Percentiles rank a stretch among this genome's conserved stretches.
These are phyloP conservation scores for Amphimallon solstitiale DNA, from an alignment of 2,888 invertebrate species.

Conservation along the genomic window DNA sequence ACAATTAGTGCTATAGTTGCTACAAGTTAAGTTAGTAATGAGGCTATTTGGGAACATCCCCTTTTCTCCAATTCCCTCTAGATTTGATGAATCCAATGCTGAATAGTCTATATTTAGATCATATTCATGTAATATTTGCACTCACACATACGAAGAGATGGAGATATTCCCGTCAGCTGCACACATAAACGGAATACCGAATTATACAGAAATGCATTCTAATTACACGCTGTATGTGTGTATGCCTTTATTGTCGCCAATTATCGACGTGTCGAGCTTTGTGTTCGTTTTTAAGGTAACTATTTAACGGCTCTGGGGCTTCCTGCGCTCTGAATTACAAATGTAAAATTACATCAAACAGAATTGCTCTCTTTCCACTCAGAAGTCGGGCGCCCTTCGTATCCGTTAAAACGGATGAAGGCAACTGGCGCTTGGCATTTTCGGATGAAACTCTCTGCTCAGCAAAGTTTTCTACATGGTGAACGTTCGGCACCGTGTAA, in stretches of 20 bases:
- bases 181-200: slow-evolving; percentile 10
- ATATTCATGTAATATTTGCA: neutral
- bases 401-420: too few relatives aligned
- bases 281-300: neutral
- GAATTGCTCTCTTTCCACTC: slow-evolving; percentile 4
- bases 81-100: neutral
- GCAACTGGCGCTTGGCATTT: too few relatives aligned
- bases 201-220: slow-evolving; percentile 16
- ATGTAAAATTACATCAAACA: slow-evolving; percentile 31
- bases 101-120: slow-evolving; percentile 1
- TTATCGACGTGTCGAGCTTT: slow-evolving; percentile 17
- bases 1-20: too few relatives aligned
- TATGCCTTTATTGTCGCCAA: slow-evolving; percentile 16
- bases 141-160: neutral
- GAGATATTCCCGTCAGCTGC: slow-evolving; percentile 8
- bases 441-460: neutral
- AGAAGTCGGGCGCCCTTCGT: neutral
- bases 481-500: slow-evolving; percentile 4
- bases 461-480: slow-evolving; percentile 11
- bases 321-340: slow-evolving; percentile 5
- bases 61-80: too few relatives aligned
- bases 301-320: neutral
- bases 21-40: too few relatives aligned
- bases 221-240: neutral
- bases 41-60: too few relatives aligned